These are phyloP conservation scores for Hetaerina americana DNA, from an alignment of 1,140 invertebrate species.

Conservation along the genomic window DNA sequence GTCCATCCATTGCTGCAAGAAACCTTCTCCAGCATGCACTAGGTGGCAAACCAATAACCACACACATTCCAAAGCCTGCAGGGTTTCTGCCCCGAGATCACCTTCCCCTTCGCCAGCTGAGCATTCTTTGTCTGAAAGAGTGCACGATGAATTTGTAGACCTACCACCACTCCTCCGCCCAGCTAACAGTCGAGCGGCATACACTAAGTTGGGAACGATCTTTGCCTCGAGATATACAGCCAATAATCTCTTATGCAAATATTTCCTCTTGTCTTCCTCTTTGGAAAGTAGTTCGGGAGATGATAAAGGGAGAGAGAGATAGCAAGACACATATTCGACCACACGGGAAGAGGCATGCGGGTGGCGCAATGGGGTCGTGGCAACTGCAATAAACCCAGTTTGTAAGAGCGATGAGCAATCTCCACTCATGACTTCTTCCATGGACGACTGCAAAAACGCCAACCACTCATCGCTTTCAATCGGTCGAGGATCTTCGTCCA, in stretches of 20 bases:
- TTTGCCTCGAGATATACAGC: constrained; percentile 23
- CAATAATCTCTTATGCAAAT: constrained; percentile 8
- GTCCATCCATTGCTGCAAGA: constrained; percentile 63
- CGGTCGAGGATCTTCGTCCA: constrained; percentile 33
- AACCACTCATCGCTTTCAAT: constrained; percentile 78
- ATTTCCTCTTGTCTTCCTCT: constrained; percentile 12
- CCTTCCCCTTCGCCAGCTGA: constrained; percentile 8
- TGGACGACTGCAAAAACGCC: constrained; percentile 40
- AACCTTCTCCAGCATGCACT: constrained; percentile 50
- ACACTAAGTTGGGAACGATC: constrained; percentile 23
- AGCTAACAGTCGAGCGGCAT: constrained; percentile 21
- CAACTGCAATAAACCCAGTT: constrained; percentile 19
- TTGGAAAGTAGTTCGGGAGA: constrained; percentile 11
- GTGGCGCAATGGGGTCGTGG: constrained; percentile 24
- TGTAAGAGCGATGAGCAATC: constrained; percentile 14
- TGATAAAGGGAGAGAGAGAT: constrained; percentile 23
- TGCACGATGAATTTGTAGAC: constrained; percentile 14
- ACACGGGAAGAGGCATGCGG: constrained; percentile 20
- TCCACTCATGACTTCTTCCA: constrained; percentile 21
- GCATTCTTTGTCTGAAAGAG: constrained; percentile 13
- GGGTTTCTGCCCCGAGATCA: constrained; percentile 40
- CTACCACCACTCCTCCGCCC: constrained; percentile 14
- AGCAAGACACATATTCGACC: constrained; percentile 22
- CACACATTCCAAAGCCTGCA: constrained; percentile 48
- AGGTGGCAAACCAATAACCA: constrained; percentile 56